A percentile compares a stretch with the other conserved stretches of the same genome.
Evolutionary conservation across 2,888 invertebrate genomes (phyloP).

Genomic region (Sylvicola fuscatus): DNA sequence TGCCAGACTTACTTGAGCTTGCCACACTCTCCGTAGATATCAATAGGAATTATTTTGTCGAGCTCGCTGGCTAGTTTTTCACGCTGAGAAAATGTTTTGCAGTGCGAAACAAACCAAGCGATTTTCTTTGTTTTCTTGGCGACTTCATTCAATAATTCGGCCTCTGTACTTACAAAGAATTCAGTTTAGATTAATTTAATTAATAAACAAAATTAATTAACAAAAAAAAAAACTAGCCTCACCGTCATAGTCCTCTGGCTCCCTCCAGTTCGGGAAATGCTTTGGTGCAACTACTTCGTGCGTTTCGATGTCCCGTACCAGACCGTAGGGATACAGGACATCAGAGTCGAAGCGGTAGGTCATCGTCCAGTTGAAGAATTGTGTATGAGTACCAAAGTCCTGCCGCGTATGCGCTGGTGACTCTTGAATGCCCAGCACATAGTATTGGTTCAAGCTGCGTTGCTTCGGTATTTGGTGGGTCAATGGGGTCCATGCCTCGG

Average conservation of each 20-base stretch:
- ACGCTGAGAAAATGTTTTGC: constrained; percentile 25
- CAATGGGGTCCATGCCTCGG: constrained; percentile 19
- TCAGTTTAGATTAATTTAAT: neutral
- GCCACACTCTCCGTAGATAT: constrained; percentile 43
- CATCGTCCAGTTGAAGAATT: constrained; percentile 35
- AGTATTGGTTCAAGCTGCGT: constrained; percentile 25
- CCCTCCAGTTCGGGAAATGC: constrained; percentile 14
- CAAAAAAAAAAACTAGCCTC: too few species aligned
- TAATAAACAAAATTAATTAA: neutral
- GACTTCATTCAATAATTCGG: neutral
- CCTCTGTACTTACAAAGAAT: neutral
- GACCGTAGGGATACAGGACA: constrained; percentile 25
- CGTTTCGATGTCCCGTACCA: constrained; percentile 15
- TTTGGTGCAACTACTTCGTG: constrained; percentile 16
- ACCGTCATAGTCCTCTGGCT: constrained; percentile 11
- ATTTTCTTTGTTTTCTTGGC: constrained; percentile 28
- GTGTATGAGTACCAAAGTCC: constrained; percentile 15
- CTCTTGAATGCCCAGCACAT: constrained; percentile 30
- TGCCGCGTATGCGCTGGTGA: constrained; percentile 22
- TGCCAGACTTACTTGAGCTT: constrained; percentile 12
- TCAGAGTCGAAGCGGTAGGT: constrained; percentile 32
- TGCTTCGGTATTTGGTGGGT: constrained; percentile 17
- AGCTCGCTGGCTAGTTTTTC: constrained; percentile 27
- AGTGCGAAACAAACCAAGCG: constrained; percentile 36
- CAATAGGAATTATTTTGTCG: constrained; percentile 32